These are phyloP conservation scores for Buphagus erythrorhynchus DNA, from an alignment of 2,797 vertebrate genomes.

Conservation along the genomic window DNA sequence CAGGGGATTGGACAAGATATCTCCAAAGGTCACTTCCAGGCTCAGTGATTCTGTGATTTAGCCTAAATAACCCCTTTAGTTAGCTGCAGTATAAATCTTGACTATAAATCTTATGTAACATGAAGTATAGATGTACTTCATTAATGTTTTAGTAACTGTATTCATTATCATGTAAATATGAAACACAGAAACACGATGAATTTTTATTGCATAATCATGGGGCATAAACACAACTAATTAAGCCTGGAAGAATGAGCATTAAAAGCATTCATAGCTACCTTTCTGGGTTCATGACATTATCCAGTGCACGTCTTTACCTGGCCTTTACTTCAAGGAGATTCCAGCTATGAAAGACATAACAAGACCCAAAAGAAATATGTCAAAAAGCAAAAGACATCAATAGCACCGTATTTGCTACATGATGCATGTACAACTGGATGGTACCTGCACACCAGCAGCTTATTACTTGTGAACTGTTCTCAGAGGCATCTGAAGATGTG, in stretches of 20 bases:
- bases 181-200: background rate
- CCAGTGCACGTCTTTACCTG: background rate
- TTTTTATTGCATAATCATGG: background rate
- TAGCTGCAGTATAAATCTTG: background rate
- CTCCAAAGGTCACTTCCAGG: background rate
- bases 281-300: background rate
- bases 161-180: background rate
- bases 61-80: background rate
- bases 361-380: background rate
- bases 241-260: background rate
- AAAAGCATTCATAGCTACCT: background rate
- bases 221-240: background rate
- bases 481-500: background rate
- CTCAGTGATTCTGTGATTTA: background rate
- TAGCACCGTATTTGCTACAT: background rate
- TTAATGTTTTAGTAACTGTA: conserved; percentile 20
- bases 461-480: background rate
- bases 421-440: background rate
- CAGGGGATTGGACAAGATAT: background rate
- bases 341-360: background rate
- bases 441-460: background rate
- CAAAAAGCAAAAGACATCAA: background rate
- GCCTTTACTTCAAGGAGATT: background rate
- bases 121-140: background rate
- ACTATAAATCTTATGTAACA: background rate